These are phyloP conservation scores for Malurus elegans DNA, from an alignment of 2,113 vertebrate species.

Conservation along the genomic window DNA sequence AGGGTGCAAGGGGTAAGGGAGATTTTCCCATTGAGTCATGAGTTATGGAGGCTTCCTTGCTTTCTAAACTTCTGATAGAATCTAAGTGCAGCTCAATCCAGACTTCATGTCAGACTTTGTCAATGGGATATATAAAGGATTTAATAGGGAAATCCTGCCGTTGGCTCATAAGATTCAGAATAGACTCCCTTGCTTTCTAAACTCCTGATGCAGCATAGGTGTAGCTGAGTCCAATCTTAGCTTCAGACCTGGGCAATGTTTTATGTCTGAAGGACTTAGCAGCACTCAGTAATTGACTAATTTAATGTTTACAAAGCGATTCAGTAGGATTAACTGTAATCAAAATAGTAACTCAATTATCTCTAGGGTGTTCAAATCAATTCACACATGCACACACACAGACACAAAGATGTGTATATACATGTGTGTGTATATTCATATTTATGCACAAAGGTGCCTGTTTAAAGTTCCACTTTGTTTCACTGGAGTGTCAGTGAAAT, in stretches of 20 bases:
- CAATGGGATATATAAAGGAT: background rate
- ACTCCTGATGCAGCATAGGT: background rate
- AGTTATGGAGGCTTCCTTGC: background rate
- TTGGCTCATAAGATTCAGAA: background rate
- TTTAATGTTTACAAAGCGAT: background rate
- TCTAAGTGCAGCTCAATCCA: background rate
- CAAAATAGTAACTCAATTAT: background rate
- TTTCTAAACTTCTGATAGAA: background rate
- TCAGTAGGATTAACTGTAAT: background rate
- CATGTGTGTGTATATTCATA: background rate
- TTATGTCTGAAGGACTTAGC: background rate
- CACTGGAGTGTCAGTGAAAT: background rate
- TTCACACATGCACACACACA: fast-evolving
- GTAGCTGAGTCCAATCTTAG: background rate
- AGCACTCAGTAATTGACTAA: background rate
- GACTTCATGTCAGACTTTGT: background rate
- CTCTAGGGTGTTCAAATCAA: background rate
- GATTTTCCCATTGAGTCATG: background rate
- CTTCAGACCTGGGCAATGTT: background rate
- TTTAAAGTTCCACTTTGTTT: background rate
- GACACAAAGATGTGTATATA: background rate
- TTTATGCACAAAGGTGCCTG: background rate
- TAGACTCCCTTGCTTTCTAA: background rate
- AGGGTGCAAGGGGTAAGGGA: background rate
- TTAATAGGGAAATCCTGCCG: background rate